Conservation (phyloP, 2,888 invertebrate species). For the Leptinotarsa haldemani region DNA sequence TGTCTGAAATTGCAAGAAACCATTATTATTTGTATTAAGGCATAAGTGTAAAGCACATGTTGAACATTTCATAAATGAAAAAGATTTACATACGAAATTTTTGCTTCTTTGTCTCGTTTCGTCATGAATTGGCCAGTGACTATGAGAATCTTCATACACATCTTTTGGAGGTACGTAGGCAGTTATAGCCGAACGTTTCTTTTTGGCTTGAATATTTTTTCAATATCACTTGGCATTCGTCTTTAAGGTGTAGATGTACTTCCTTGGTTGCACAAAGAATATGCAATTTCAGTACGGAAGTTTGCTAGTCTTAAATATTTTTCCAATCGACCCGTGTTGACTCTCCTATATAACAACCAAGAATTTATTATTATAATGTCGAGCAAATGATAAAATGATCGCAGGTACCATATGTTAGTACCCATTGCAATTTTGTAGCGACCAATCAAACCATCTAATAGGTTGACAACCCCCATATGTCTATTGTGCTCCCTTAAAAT, state of each 20-base stretch:
- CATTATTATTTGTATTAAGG: conserved; percentile 28
- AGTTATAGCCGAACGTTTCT: conserved; percentile 27
- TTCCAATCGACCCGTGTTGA: background rate
- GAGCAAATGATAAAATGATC: no score
- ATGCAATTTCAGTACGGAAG: conserved; percentile 34
- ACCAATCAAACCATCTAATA: conserved; percentile 52
- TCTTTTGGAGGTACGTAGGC: conserved; percentile 30
- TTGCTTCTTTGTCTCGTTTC: no score
- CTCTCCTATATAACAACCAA: conserved; percentile 44
- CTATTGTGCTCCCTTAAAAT: conserved; percentile 51
- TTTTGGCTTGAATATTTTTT: no score
- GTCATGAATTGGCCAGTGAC: no score
- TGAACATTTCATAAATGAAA: no score
- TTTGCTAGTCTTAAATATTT: conserved; percentile 20
- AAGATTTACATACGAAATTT: no score
- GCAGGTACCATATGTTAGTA: conserved; percentile 46
- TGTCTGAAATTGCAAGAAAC: conserved; percentile 25
- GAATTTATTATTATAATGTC: conserved; percentile 48
- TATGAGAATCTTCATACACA: conserved; percentile 27
- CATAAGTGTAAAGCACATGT: conserved; percentile 27
- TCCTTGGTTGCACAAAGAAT: conserved; percentile 33
- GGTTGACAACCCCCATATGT: conserved; percentile 53
- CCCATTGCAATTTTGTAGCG: conserved; percentile 45
- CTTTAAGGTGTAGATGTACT: no score
- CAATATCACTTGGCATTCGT: conserved; percentile 36